Conservation (phyloP, 2,113 vertebrate species). For the Lepus americanus region DNA sequence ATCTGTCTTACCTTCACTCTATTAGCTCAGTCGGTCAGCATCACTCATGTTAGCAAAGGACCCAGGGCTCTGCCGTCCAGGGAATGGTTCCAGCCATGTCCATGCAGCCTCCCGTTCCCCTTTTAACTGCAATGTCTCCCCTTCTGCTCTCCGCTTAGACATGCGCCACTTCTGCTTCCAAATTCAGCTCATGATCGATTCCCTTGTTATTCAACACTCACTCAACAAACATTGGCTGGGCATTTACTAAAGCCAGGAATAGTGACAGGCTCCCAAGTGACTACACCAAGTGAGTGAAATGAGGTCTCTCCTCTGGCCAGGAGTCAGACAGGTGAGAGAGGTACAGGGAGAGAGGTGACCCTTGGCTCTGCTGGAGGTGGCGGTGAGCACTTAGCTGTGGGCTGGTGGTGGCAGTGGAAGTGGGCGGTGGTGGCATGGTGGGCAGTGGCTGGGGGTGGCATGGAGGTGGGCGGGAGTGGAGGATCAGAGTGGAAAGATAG, state of each 20-base stretch:
- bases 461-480: neutral
- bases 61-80: accelerated
- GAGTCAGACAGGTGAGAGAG: neutral
- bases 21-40: no score
- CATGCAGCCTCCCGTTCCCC: neutral
- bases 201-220: neutral
- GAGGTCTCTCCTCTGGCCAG: neutral
- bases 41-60: neutral
- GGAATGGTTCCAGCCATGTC: neutral
- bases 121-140: neutral
- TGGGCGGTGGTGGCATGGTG: neutral
- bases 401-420: accelerated
- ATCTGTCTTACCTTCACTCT: neutral
- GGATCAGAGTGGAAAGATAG: neutral
- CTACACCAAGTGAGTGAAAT: neutral
- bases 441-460: neutral
- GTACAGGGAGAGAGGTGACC: no score
- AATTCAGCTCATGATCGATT: neutral
- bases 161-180: neutral
- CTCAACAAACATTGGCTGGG: no score
- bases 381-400: no score
- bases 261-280: neutral
- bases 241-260: no score
- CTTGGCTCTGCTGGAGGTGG: no score
- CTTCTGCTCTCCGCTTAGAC: neutral